Base-by-base conservation (phyloP, 2,888 invertebrate species). In the Eubasilissa splendida region DNA sequence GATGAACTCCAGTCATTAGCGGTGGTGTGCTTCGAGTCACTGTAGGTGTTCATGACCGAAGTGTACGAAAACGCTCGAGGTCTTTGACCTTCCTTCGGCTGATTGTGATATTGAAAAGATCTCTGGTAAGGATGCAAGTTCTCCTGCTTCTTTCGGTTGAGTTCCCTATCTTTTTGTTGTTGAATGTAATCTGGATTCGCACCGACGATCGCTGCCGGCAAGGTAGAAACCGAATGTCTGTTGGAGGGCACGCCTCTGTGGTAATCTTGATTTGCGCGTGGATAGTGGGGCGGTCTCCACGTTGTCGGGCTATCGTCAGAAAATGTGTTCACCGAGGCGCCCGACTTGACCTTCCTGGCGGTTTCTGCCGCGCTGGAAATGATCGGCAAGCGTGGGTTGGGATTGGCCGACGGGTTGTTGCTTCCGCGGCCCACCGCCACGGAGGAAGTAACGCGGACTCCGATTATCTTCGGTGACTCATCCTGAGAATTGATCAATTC, bases 281-380 rank as follows among this genome's bases (percentile, higher is more conserved):
- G 82, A 53, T 80, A 80, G 12, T 79, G 73, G 22, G 80, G 63
- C 12, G 84, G 84, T 42, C 84, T 66, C 82, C 83, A 84, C 53
- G 82, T 82, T n/a, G 80, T 84, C 60, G 88, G 60, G 91, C 92
- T 77, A 91, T 89, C 4, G 92, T 92, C 75, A 88, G 88, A 86
- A 92, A 92, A 85, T 93, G 92, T 4, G 92, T 91, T 76, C 89
- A 90, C 83, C 92, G 90, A 80, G 92, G 92, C 85, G 91, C 92
- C 85, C 91, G 91, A 84, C 91, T 92, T 1, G 91, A 91, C 79
- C 91, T 91, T 56, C 92, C 90, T 54, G 89, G 87, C 76, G 87
- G 89, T 59, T 88, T 86, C 76, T 87, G 87, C 4, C 87, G 86
- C 74, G 87, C 83, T 71, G 85, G 85, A 9, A 85, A 87, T 1